Percentiles rank a stretch among this genome's conserved stretches.
phyloP scores from a whole-genome alignment of 1,140 invertebrate genomes.

The Bombus polaris region DNA sequence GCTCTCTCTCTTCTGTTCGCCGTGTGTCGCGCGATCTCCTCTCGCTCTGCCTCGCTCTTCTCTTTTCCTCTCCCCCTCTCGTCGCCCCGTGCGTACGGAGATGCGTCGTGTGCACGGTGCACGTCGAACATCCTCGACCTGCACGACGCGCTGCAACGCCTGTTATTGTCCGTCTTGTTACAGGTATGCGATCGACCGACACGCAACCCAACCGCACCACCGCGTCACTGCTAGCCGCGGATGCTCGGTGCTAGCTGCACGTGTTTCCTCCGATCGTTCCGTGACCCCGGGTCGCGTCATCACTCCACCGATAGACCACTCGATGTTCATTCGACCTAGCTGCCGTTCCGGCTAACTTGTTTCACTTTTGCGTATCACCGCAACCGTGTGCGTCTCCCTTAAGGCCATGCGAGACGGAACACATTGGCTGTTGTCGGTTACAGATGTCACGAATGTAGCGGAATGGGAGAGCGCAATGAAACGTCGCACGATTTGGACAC shows the following conservation, averaged over 20 bases:
- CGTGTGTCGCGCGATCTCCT: slow-evolving; percentile 43
- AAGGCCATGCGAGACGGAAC: too few species aligned
- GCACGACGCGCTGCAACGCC: slow-evolving; percentile 55
- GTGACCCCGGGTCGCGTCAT: slow-evolving; percentile 59
- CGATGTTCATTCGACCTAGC: slow-evolving; percentile 19
- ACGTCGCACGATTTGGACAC: not conserved
- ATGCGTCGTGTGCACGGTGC: slow-evolving; percentile 32
- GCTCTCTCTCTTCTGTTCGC: slow-evolving; percentile 55
- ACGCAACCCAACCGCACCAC: slow-evolving; percentile 15
- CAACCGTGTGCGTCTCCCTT: not conserved
- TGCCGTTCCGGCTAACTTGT: slow-evolving; percentile 28
- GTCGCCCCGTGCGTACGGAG: not conserved
- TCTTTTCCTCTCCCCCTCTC: slow-evolving; percentile 45
- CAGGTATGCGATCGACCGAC: slow-evolving; percentile 52
- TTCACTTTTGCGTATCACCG: slow-evolving; percentile 36
- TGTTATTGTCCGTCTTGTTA: slow-evolving; percentile 69
- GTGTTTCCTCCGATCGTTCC: slow-evolving; percentile 55
- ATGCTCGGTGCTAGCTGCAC: slow-evolving; percentile 41
- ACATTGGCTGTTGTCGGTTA: not conserved
- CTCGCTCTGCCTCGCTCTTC: not conserved
- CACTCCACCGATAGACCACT: slow-evolving; percentile 35
- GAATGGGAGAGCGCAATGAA: not conserved
- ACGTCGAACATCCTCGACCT: slow-evolving; percentile 56
- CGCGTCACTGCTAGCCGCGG: too few species aligned
- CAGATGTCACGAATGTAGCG: not conserved